Conservation (phyloP, 1,140 invertebrate species). For the Schlechtendalia chinensis region DNA sequence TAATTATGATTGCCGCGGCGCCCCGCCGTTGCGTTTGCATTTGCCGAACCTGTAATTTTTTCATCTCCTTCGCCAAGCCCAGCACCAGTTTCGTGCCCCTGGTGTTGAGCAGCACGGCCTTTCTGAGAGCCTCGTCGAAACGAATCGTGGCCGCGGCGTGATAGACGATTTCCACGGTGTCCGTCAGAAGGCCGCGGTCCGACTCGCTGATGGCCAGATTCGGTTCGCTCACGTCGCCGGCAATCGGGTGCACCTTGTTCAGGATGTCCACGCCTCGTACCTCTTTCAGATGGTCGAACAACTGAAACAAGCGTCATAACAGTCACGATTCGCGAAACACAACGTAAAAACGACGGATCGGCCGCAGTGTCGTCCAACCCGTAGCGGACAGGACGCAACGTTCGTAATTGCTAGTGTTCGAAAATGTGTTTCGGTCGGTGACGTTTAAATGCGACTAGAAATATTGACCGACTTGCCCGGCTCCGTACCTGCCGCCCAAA, state of each 20-base stretch:
- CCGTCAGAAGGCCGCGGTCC: conserved; percentile 66
- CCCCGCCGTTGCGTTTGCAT: too few relatives aligned
- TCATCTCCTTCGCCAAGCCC: conserved; percentile 73
- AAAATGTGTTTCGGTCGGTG: too few relatives aligned
- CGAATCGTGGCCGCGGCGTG: conserved; percentile 77
- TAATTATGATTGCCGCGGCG: too few relatives aligned
- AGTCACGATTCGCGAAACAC: too few relatives aligned
- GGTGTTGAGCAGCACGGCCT: conserved; percentile 72
- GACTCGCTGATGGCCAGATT: conserved; percentile 72
- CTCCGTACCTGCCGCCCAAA: too few relatives aligned
- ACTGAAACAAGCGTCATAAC: conserved; percentile 59
- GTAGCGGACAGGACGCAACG: too few relatives aligned
- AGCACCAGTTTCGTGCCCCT: conserved; percentile 72
- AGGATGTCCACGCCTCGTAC: conserved; percentile 61
- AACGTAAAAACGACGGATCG: too few relatives aligned
- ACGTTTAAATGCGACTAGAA: too few relatives aligned
- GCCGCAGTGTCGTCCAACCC: too few relatives aligned
- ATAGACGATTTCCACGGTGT: conserved; percentile 52
- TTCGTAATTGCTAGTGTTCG: too few relatives aligned
- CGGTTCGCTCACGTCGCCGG: conserved; percentile 73
- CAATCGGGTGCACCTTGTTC: conserved; percentile 68
- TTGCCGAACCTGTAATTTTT: conserved; percentile 63
- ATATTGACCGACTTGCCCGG: too few relatives aligned
- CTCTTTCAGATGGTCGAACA: conserved; percentile 73
- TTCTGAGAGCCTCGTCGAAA: conserved; percentile 73